Conservation (phyloP, 2,888 invertebrate species). For the Lochmaea capreae region DNA sequence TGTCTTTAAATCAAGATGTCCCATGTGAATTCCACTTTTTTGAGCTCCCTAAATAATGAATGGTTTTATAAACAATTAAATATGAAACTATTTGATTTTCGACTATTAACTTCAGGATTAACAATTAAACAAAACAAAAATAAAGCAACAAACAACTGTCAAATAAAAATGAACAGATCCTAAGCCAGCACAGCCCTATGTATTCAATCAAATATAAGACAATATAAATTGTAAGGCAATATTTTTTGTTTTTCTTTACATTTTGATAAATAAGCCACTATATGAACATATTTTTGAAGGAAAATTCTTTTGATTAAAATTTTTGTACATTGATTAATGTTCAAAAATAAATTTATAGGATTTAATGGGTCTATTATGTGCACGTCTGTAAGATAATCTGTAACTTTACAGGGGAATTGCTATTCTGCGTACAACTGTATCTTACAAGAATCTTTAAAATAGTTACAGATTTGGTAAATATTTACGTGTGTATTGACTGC, state of each 20-base stretch:
- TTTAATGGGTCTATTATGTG: no score
- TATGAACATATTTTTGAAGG: neutral
- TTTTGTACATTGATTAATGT: no score
- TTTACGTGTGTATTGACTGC: no score
- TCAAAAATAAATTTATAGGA: no score
- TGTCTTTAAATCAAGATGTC: no score
- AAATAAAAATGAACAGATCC: constrained; percentile 37
- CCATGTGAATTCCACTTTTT: no score
- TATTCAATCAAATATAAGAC: constrained; percentile 43
- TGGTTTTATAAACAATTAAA: neutral
- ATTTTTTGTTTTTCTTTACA: constrained; percentile 26
- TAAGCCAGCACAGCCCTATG: constrained; percentile 55
- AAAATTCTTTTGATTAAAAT: neutral
- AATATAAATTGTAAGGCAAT: constrained; percentile 42
- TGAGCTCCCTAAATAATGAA: neutral
- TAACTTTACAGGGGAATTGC: no score
- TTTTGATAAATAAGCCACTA: neutral
- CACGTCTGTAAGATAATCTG: no score
- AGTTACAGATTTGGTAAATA: no score
- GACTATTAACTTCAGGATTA: neutral
- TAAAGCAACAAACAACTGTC: constrained; percentile 34
- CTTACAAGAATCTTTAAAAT: no score
- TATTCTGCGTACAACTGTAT: no score
- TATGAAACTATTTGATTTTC: neutral
- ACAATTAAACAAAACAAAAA: constrained; percentile 36